Evolutionary conservation across 1,140 invertebrate genomes (phyloP), one percentile per base, ranked within the genome.

Genomic region (Microplitis mediator): DNA sequence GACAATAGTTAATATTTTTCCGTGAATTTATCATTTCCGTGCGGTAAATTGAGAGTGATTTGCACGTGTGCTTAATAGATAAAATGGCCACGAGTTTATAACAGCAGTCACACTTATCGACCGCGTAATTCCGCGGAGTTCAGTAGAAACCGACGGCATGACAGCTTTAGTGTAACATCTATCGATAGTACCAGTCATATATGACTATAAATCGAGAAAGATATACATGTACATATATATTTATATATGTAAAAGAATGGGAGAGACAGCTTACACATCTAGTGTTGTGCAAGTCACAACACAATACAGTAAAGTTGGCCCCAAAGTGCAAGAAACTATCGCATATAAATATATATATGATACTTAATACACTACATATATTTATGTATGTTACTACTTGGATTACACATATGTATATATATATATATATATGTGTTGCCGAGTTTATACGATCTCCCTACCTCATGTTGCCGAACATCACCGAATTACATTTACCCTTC

Each of bases 61-160:
- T 45, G 6, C 5, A 45, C 39, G 39, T 45, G 39, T 45, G 39
- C 39, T 45, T 45, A 45, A 45, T 45, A 45, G 39, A 45, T 45
- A 14, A n/a, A 54, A 11, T 9, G n/a, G 4, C 11, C 3, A 13
- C 5, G 67, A 45, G 9, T 56, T 74, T 51, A 32, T 73, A 77
- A 80, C 80, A 76, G 78, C 75, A 73, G 78, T 62, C 76, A 76
- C 75, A 80, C 79, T 81, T 84, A 85, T 83, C 80, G 84, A 84
- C 83, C 84, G 81, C 79, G 78, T 77, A 45, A 45, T 45, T 9
- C 36, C 39, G 39, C 76, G 79, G 6, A 16, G 71, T 62, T 67
- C 70, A 70, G 76, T 74, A 76, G 77, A 76, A 9, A 45, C 39
- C 78, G 75, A 71, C 78, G 80, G 78, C 75, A 75, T 75, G 77